Percentiles rank a stretch among this genome's conserved stretches.
Evolutionary conservation across 2,797 vertebrate genomes (phyloP).

Genomic region (Cossypha polioptera): DNA sequence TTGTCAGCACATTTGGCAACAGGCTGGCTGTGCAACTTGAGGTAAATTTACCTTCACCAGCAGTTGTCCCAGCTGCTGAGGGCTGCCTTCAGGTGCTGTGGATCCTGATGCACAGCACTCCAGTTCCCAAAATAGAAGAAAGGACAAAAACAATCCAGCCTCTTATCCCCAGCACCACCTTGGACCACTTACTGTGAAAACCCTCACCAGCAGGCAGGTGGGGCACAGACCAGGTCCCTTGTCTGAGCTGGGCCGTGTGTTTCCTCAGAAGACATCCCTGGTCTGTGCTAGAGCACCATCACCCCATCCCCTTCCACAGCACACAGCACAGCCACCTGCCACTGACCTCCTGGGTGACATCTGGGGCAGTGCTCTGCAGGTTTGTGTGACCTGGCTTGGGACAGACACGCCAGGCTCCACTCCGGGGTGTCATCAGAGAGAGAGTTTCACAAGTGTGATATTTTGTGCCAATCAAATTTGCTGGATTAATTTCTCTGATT

Average conservation of each 20-base stretch:
- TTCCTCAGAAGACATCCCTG: neutral
- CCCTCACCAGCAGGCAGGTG: accelerated
- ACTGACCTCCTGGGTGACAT: accelerated
- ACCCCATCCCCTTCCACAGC: neutral
- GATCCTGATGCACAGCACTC: neutral
- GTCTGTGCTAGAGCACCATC: neutral
- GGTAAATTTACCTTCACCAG: neutral
- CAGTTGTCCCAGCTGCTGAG: neutral
- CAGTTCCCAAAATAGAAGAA: neutral
- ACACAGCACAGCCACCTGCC: neutral
- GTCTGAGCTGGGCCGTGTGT: neutral
- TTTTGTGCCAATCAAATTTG: neutral
- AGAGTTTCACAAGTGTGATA: neutral
- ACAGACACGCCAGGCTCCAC: neutral
- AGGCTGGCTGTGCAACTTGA: too few species aligned
- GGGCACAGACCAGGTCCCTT: neutral
- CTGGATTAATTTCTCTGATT: neutral
- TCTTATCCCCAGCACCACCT: neutral
- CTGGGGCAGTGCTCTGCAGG: accelerated
- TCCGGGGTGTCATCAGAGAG: neutral
- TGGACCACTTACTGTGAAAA: neutral
- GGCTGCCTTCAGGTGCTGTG: neutral
- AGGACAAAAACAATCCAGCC: neutral
- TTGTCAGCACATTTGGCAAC: neutral
- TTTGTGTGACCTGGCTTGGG: accelerated